phyloP scores from a whole-genome alignment of 1,140 invertebrate species.

The Drosophila biarmipes region DNA sequence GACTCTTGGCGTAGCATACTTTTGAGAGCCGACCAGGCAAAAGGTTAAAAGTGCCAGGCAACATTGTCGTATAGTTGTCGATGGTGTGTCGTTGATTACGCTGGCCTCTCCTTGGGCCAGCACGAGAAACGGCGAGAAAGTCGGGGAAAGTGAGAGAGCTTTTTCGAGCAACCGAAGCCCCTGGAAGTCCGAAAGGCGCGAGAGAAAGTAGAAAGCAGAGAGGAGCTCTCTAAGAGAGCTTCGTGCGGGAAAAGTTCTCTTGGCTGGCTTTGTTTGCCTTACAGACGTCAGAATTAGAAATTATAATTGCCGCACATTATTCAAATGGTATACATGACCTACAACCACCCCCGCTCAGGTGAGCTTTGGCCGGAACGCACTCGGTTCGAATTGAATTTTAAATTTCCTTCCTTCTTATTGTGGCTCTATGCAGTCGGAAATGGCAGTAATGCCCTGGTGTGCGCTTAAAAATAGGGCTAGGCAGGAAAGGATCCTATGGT shows the following conservation, averaged over 20 bases:
- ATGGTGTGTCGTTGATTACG: conserved; percentile 32
- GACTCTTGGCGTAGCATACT: conserved; percentile 54
- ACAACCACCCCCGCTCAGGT: conserved; percentile 47
- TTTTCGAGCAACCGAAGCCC: conserved; percentile 25
- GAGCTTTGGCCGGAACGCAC: conserved; percentile 51
- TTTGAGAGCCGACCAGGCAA: conserved; percentile 57
- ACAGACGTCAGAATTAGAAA: conserved; percentile 81
- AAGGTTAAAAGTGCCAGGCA: conserved; percentile 79
- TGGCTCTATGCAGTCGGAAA: conserved; percentile 45
- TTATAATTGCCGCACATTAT: conserved; percentile 81
- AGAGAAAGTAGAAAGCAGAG: not conserved
- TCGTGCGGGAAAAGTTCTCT: conserved; percentile 29
- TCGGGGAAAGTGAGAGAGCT: conserved; percentile 37
- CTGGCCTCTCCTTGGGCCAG: conserved; percentile 8
- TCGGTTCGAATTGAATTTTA: conserved; percentile 70
- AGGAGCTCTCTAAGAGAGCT: conserved; percentile 59
- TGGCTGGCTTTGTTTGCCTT: conserved; percentile 50
- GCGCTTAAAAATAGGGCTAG: not conserved
- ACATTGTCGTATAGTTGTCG: conserved; percentile 59
- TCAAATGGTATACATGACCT: conserved; percentile 77
- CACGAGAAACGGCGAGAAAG: conserved; percentile 3
- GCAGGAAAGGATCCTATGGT: too few species aligned
- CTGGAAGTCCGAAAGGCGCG: conserved; percentile 65
- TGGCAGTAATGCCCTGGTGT: not conserved
- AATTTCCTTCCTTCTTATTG: conserved; percentile 48